Evolutionary conservation across 2,888 invertebrate genomes (phyloP), one percentile per base, ranked within the genome.

Genomic region (Mechanitis mazaeus): DNA sequence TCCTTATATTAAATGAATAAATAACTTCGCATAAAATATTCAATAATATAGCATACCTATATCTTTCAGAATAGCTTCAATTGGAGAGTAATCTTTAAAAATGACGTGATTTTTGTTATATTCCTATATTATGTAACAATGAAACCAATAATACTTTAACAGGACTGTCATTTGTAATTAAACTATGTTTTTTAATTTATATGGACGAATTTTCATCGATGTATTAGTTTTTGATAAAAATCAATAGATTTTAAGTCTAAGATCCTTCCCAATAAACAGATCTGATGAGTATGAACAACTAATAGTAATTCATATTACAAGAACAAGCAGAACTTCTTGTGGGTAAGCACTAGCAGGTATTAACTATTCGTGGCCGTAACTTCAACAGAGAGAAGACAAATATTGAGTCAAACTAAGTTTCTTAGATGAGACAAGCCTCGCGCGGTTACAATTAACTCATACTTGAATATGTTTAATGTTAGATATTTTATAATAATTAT

Each of bases 341-440:
- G 74, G 70, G 73, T 75, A 74, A 74, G 73, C 74, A 68, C 65
- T 60, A 69, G 61, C 71, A 72, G 69, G 72, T 73, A 72, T 69
- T 70, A 73, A 73, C 72, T 73, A 71, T 69, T 65, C 68, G 72
- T 68, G 70, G 76, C 68, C 80, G 76, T 74, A 82, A 83, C 78
- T 84, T 71, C 78, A 82, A 84, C 77, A 79, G 70, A 75, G 77
- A 76, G 75, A 85, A 83, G 78, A 81, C 84, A 84, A 86, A 86
- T 84, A 86, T 84, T 83, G 81, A 79, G 74, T 74, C 74, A 75
- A 81, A 82, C 78, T 76, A 75, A 81, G 80, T 85, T 84, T 78
- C 79, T 78, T 75, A 77, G 77, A 78, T 71, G 72, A 75, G 75
- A 73, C 73, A 71, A 76, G 77, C 73, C 72, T 75, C 75, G 75